These are phyloP conservation scores for Chaetoderma sp. DNA, from an alignment of 2,888 invertebrate genomes.

Conservation along the genomic window DNA sequence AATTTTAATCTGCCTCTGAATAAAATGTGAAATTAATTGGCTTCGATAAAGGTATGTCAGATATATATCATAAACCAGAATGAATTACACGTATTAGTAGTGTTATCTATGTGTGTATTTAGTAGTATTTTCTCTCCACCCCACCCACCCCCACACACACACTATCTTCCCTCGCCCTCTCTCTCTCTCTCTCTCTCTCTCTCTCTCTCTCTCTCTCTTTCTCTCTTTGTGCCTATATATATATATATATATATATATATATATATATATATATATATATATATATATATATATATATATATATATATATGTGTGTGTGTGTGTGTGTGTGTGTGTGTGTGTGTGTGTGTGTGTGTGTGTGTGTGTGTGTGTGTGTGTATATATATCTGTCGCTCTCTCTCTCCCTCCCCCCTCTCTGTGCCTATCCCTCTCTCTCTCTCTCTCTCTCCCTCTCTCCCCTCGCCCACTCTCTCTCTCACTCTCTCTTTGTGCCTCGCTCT, in stretches of 20 bases:
- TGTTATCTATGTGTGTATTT: not conserved
- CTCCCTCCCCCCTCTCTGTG: too few species aligned
- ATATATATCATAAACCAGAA: too few species aligned
- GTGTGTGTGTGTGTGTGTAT: too few species aligned
- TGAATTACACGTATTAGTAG: not conserved
- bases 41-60: too few species aligned
- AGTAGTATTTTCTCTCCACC: not conserved
- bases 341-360: too few species aligned
- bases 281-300: not conserved
- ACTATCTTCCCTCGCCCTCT: not conserved
- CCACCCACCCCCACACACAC: constrained; percentile 5
- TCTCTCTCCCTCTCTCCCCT: too few species aligned
- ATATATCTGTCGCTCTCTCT: too few species aligned
- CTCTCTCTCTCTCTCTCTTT: constrained; percentile 6
- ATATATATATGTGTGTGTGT: not conserved
- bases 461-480: too few species aligned
- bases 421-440: too few species aligned
- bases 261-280: not conserved
- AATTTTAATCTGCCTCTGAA: too few species aligned
- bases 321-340: not conserved
- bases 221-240: not conserved
- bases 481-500: too few species aligned
- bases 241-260: not conserved
- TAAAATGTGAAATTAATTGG: too few species aligned
- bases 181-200: not conserved